phyloP scores from a whole-genome alignment of 2,797 vertebrate genomes.

The Hypotaenidia philippensis region DNA sequence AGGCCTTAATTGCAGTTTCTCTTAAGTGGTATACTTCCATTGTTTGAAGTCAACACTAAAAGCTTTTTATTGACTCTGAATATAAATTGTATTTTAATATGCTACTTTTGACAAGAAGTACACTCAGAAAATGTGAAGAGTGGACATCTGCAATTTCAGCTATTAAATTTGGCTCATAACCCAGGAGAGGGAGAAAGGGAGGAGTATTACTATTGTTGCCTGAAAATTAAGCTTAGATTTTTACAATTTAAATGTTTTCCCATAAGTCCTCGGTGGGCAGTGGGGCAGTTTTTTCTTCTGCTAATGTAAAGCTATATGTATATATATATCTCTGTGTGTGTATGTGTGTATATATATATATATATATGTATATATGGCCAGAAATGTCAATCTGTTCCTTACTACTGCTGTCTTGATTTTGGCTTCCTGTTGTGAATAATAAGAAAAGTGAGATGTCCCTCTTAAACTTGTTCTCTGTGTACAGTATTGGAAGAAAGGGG shows the following conservation, averaged over 20 bases:
- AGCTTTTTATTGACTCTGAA: constrained; percentile 3
- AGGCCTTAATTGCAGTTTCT: background rate
- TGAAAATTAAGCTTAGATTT: background rate
- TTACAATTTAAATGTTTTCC: background rate
- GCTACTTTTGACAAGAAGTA: background rate
- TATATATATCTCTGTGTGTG: too few relatives aligned
- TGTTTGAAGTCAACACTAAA: background rate
- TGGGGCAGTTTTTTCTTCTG: background rate
- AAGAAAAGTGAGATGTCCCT: background rate
- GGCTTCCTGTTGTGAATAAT: background rate
- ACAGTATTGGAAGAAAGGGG: background rate
- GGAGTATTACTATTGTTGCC: background rate
- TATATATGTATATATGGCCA: background rate
- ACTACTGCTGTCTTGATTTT: background rate
- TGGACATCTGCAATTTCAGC: background rate
- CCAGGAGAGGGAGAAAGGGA: background rate
- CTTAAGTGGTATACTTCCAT: background rate
- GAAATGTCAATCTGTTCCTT: background rate
- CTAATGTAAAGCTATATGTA: background rate
- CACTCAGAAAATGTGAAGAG: background rate
- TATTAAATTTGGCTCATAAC: background rate
- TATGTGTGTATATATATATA: too few relatives aligned
- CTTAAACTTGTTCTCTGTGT: background rate
- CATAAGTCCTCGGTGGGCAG: background rate
- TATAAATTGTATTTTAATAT: background rate